A percentile compares a stretch with the other conserved stretches of the same genome.
Conservation (phyloP, 2,888 invertebrate genomes). For the Piscicola geometra region DNA sequence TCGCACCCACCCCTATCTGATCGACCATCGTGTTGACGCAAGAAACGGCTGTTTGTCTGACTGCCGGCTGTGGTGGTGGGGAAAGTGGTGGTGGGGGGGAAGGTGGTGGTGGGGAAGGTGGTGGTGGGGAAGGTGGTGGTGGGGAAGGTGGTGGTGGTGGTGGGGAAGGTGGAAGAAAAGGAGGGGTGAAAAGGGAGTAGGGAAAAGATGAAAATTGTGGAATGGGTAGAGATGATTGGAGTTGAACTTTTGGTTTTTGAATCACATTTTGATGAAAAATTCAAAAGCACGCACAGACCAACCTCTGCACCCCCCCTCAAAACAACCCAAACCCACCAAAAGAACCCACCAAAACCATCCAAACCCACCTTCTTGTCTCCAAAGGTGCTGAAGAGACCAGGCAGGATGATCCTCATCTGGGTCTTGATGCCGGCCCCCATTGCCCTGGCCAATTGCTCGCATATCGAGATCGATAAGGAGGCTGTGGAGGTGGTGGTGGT, state of each 20-base stretch:
- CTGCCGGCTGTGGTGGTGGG: no score
- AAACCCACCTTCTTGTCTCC: conserved; percentile 67
- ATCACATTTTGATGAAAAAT: no score
- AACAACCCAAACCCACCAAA: conserved; percentile 33
- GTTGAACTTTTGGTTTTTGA: no score
- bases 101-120: no score
- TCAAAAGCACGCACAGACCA: no score
- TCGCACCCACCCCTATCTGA: conserved; percentile 69
- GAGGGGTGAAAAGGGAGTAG: no score
- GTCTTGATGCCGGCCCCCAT: conserved; percentile 75
- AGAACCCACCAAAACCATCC: neutral
- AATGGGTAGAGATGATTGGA: no score
- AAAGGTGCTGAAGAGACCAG: conserved; percentile 69
- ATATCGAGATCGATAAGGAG: conserved; percentile 69
- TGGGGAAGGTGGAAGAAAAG: no score
- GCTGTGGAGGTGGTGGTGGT: neutral
- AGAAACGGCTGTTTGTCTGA: conserved; percentile 73
- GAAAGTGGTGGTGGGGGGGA: neutral
- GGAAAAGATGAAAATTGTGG: no score
- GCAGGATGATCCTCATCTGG: conserved; percentile 75
- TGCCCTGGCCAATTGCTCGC: conserved; percentile 73
- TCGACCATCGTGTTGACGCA: conserved; percentile 81
- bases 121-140: no score
- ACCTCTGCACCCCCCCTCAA: neutral
- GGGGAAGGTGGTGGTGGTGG: no score